A percentile compares a stretch with the other conserved stretches of the same genome.
Evolutionary conservation across 2,113 vertebrate genomes (phyloP).

Genomic region (Pimephales promelas): DNA sequence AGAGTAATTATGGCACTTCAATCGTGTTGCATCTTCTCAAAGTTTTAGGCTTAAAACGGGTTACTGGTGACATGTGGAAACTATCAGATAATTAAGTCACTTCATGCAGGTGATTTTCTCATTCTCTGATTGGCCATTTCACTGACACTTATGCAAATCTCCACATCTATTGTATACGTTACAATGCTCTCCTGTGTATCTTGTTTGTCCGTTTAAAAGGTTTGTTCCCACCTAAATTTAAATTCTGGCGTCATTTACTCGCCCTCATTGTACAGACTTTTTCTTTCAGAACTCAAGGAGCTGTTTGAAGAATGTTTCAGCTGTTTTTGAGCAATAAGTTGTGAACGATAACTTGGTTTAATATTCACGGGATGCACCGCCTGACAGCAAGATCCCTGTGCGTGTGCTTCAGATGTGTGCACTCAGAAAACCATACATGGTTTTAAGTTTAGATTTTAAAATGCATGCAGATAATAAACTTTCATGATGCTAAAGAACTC

Average conservation of each 20-base stretch:
- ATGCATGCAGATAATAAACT: too few relatives aligned
- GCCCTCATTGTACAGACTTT: background rate
- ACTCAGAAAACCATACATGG: too few relatives aligned
- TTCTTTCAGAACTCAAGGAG: background rate
- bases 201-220: background rate
- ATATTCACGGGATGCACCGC: too few relatives aligned
- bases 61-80: background rate
- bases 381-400: too few relatives aligned
- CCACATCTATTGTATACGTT: background rate
- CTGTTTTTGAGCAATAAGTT: background rate
- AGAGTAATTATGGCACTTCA: constrained; percentile 39
- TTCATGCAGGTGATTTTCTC: background rate
- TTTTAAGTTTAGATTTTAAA: too few relatives aligned
- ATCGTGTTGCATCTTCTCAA: background rate
- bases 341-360: too few relatives aligned
- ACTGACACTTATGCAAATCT: background rate
- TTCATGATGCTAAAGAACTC: too few relatives aligned
- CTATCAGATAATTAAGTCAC: background rate
- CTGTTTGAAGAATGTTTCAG: background rate
- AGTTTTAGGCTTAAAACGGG: background rate
- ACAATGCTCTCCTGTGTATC: background rate
- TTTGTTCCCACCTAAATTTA: background rate
- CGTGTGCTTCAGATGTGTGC: too few relatives aligned
- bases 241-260: background rate
- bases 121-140: constrained; percentile 8